Evolutionary conservation across 2,113 vertebrate species (phyloP), one percentile per base, ranked within the genome.

Genomic region (cattle (Bos taurus)): DNA sequence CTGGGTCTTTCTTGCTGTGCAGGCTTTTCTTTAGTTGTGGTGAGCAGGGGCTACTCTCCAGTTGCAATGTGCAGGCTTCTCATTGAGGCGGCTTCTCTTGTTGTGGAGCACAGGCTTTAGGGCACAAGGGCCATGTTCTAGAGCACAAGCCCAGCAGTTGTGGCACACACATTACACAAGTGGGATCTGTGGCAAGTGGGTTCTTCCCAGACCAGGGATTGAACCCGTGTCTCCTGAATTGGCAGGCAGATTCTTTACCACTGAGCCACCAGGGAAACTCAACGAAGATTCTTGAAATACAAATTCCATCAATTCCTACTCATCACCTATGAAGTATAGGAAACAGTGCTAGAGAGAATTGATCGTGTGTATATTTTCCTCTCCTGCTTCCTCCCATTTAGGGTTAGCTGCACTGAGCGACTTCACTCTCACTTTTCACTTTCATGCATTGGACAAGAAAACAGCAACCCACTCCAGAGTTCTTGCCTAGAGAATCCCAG

Each of bases 211-310:
- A 77, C 71, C 23, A 43, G 71, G 71, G 11, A 43, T 43, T 77
- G 71, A 43, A 26, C 71, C 71, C 6, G 0, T 77, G 23, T 43
- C 36, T 77, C 21, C 36, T 43, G 36, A 13, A 43, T 1, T 77
- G 71, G 71, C 71, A 26, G 36, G 71, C 40, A 25, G 71, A 77
- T 40, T 43, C 71, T 77, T 77, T 77, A 77, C 36, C 40, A 43
- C 40, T 77, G 71, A 77, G 40, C 36, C 36, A 43, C 71, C 71
- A 77, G 71, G 71, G 36, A 43, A 77, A 25, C 40, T 43, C 36
- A 77, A 4, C 26, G 71, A 83, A 36, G 23, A 19, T 86, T 89
- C 46, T 96, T 90, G 60, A 77, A 90, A 62, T 84, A 74, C 81
- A 54, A 62, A 82, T 92, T 50, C 50, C 54, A 59, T 89, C 62